Percentiles rank a stretch among this genome's conserved stretches.
phyloP scores from a whole-genome alignment of 2,113 vertebrate genomes.

The Ivindomyrus marchei region DNA sequence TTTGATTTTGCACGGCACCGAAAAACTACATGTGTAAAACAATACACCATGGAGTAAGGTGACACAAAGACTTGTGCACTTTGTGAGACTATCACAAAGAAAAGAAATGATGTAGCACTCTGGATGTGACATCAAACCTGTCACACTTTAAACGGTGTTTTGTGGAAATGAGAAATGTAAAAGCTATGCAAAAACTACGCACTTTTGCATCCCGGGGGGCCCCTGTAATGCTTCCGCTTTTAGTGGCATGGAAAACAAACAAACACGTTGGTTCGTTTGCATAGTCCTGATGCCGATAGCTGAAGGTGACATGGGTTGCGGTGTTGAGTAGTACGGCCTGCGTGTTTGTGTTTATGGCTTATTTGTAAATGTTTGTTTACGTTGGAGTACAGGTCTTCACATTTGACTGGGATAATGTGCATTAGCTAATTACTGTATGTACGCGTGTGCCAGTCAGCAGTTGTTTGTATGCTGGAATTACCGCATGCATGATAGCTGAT shows the following conservation, averaged over 20 bases:
- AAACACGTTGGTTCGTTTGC: not conserved
- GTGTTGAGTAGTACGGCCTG: not conserved
- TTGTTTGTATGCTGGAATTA: constrained; percentile 16
- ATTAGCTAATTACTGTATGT: not conserved
- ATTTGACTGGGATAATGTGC: not conserved
- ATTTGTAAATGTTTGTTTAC: constrained; percentile 12
- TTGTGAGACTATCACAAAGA: not conserved
- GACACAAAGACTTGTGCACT: not conserved
- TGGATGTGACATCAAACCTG: not conserved
- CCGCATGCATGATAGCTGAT: constrained; percentile 56
- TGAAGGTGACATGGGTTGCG: not conserved
- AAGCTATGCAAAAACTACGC: not conserved
- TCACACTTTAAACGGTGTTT: not conserved
- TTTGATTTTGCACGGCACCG: not conserved
- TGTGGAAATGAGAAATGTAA: not conserved
- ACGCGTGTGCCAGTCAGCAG: constrained; percentile 11
- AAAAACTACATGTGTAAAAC: not conserved
- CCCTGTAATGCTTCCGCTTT: not conserved
- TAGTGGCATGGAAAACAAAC: not conserved
- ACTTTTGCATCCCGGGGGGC: not conserved
- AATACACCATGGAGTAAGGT: not conserved
- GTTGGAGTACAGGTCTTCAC: not conserved
- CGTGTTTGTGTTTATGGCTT: constrained; percentile 19
- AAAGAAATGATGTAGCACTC: not conserved
- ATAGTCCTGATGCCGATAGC: not conserved